Base-by-base conservation (phyloP, 1,140 invertebrate genomes). In the Plodia interpunctella region DNA sequence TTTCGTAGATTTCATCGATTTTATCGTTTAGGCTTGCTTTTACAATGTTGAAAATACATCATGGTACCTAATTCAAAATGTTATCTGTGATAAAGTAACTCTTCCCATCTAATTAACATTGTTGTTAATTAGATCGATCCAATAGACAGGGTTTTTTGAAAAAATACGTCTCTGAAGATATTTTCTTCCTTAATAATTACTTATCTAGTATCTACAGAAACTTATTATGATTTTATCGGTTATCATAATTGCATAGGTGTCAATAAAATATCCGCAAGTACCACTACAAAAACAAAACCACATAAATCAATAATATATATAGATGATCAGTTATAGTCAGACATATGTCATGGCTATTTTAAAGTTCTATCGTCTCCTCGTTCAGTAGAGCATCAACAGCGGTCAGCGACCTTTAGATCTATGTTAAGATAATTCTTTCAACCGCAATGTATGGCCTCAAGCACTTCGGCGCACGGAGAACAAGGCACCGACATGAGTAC, bases 381-480 rank as follows among this genome's bases (percentile, higher is more conserved):
- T 76, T 68, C 25, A 65, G 66, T 78, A 70, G 75, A 74, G 70
- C 69, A 65, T 66, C 66, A 72, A 62, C 61, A 70, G 65, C 76
- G 82, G 84, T 87, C 84, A 80, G 68, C 65, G 80, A 50, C 60
- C 67, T 73, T 49, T 75, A 87, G 84, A 87, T 87, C 78, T 85
- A 84, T 83, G 82, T 74, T 83, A 62, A 76, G 82, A 87, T 87
- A 85, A 87, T 78, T 84, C 76, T 85, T 80, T 83, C 78, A 79
- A 83, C 80, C 78, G 74, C 80, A 83, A 77, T 73, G 73, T 78
- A 78, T 71, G 55, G 68, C 70, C 76, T 59, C 70, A 68, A 83
- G 76, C 77, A 74, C 59, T 78, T 71, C 62, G 68, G 66, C 72
- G 60, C 66, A 62, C 63, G 38, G 13, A 17, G 13, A 44, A 44